A percentile compares a stretch with the other conserved stretches of the same genome.
phyloP scores from a whole-genome alignment of 2,797 vertebrate genomes.

The Onychomys arenicola region DNA sequence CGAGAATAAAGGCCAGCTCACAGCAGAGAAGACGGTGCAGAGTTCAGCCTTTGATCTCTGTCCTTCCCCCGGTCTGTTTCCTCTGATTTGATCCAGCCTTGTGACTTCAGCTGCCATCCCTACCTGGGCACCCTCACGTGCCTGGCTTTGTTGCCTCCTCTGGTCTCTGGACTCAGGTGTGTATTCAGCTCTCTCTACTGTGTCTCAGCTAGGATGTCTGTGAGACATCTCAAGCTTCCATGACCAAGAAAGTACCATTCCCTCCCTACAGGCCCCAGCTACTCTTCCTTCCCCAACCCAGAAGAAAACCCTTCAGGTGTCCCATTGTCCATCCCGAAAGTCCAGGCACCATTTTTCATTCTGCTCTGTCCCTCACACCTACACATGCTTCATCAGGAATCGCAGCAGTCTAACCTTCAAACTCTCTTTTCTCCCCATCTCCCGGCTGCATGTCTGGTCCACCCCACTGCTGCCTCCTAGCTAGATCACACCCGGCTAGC shows the following conservation, averaged over 20 bases:
- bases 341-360: neutral
- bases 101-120: neutral
- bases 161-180: neutral
- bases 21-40: neutral
- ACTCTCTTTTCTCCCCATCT: neutral
- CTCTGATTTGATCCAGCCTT: neutral
- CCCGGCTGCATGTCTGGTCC: neutral
- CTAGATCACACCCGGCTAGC: neutral
- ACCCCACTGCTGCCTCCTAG: rapidly evolving
- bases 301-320: neutral
- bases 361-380: neutral
- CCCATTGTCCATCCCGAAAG: neutral
- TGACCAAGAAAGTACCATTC: neutral
- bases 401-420: neutral
- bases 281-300: neutral
- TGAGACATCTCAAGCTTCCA: neutral
- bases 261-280: neutral
- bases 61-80: neutral
- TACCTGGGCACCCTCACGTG: neutral
- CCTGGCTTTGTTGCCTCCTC: neutral
- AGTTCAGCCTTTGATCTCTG: neutral
- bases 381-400: no score
- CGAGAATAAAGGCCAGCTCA: neutral
- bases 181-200: no score
- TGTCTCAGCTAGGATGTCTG: neutral